Percentiles rank a stretch among this genome's conserved stretches.
phyloP scores from a whole-genome alignment of 2,113 vertebrate species.

The Ploceus nigricollis region DNA sequence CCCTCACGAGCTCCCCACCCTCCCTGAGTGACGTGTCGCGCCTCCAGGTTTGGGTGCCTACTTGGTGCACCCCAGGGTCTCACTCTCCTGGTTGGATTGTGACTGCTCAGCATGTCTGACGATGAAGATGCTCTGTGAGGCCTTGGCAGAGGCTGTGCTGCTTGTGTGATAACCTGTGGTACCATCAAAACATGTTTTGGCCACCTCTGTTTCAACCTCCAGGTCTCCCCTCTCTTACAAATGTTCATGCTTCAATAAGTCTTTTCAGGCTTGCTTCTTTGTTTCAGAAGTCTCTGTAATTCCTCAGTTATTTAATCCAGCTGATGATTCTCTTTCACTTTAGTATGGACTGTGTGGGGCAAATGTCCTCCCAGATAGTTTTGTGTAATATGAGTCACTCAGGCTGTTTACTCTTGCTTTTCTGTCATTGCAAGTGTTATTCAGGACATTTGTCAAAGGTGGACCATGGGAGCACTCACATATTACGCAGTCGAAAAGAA shows the following conservation, averaged over 20 bases:
- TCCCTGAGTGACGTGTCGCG: fast-evolving
- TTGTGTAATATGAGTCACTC: background rate
- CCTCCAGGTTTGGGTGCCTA: background rate
- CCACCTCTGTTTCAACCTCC: background rate
- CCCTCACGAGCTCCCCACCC: fast-evolving
- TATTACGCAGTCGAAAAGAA: background rate
- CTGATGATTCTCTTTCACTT: background rate
- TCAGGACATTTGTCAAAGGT: background rate
- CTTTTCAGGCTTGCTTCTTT: background rate
- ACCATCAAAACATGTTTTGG: background rate
- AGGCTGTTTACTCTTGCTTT: background rate
- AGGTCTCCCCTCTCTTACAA: background rate
- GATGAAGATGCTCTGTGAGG: background rate
- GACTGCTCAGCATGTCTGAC: background rate
- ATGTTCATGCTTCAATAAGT: background rate
- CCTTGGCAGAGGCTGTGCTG: background rate
- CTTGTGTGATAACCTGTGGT: background rate
- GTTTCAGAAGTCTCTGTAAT: background rate
- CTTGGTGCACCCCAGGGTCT: background rate
- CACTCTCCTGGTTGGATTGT: background rate
- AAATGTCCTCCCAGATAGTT: background rate
- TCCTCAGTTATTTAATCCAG: background rate
- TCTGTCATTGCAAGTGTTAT: background rate
- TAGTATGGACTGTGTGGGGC: background rate
- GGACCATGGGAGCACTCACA: background rate